Percentiles rank a stretch among this genome's conserved stretches.
Conservation (phyloP, 2,113 vertebrate species). For the Hyperopisus bebe region DNA sequence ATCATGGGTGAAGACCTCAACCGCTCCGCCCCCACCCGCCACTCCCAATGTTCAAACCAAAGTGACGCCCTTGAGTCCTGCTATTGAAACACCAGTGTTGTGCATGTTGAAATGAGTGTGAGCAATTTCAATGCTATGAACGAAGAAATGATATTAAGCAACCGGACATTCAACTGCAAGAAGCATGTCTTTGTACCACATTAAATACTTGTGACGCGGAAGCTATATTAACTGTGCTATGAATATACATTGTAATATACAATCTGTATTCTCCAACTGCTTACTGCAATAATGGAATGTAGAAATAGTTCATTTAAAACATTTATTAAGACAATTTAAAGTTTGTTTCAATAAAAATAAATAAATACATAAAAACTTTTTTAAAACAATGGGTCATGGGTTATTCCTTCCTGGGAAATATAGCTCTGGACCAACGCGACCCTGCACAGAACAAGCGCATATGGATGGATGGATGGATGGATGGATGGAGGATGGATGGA, state of each 20-base stretch:
- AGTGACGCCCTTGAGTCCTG: neutral
- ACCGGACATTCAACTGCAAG: neutral
- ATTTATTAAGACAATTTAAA: neutral
- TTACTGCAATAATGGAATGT: neutral
- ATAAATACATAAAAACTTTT: neutral
- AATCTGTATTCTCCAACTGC: neutral
- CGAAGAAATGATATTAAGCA: neutral
- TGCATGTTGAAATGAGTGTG: neutral
- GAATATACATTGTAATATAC: neutral
- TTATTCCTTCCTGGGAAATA: neutral
- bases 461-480: neutral
- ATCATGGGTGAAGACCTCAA: no score
- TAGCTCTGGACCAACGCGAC: neutral
- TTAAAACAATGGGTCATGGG: neutral
- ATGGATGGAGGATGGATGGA: neutral
- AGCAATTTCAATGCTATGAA: neutral
- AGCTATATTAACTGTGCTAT: neutral
- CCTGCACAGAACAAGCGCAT: neutral
- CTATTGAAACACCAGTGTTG: neutral
- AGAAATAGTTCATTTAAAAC: neutral
- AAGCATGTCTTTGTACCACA: neutral
- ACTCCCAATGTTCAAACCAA: neutral
- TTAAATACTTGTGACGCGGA: neutral
- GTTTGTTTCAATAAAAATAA: neutral
- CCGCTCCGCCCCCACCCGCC: no score